Percentiles rank a stretch among this genome's conserved stretches.
These are phyloP conservation scores for Celastrina argiolus DNA, from an alignment of 2,888 invertebrate species.

Conservation along the genomic window DNA sequence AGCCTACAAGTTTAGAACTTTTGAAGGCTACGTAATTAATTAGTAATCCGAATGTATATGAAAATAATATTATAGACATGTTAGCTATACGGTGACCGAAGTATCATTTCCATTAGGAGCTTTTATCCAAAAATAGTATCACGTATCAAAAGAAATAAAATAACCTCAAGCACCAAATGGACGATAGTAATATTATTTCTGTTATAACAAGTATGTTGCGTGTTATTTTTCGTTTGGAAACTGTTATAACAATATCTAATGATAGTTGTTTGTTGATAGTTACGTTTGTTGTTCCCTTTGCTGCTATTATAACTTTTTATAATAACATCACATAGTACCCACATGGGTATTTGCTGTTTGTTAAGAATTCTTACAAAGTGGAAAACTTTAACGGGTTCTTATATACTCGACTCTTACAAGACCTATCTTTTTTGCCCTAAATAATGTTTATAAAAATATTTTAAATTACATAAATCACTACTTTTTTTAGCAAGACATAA, in stretches of 20 bases:
- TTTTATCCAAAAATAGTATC: neutral
- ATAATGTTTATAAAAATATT: no score
- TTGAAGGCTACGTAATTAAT: no score
- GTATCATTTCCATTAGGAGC: neutral
- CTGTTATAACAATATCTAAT: conserved; percentile 8
- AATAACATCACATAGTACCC: neutral
- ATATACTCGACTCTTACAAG: no score
- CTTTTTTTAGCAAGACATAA: neutral
- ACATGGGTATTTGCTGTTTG: neutral
- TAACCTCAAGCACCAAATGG: neutral
- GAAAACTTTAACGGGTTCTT: neutral
- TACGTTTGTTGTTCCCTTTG: neutral
- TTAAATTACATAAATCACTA: neutral
- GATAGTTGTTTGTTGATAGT: conserved; percentile 18
- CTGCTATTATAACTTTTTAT: neutral
- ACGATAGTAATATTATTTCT: conserved; percentile 12
- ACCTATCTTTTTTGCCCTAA: no score
- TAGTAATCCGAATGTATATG: no score
- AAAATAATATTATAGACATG: no score
- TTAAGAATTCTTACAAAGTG: neutral
- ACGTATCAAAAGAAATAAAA: conserved; percentile 10
- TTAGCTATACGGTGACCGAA: no score
- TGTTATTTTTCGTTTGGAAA: conserved; percentile 11
- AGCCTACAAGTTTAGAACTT: no score
- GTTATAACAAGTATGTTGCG: conserved; percentile 2